These are phyloP conservation scores for Tetragnatha versicolor DNA, from an alignment of 1,140 invertebrate species.

Conservation along the genomic window DNA sequence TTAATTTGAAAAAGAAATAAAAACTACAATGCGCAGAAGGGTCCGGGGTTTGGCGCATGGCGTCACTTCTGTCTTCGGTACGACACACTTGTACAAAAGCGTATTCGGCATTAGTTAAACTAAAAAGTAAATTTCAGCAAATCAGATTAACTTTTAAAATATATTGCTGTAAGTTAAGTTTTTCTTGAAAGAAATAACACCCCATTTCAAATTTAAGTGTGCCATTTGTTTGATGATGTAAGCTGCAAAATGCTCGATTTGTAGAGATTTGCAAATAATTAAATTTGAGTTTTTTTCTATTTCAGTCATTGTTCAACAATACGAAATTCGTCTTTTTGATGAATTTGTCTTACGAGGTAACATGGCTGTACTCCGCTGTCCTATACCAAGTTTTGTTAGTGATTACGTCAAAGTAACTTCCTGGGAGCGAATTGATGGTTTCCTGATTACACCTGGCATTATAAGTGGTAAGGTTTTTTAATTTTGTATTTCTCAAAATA, in stretches of 20 bases:
- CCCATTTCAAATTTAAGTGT: no score
- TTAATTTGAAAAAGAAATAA: no score
- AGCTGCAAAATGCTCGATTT: background rate
- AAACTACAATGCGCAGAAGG: no score
- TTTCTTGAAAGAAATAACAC: no score
- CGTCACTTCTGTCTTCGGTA: no score
- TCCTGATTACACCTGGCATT: conserved; percentile 25
- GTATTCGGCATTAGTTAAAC: no score
- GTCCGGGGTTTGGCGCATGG: no score
- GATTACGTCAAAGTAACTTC: conserved; percentile 64
- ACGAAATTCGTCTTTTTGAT: conserved; percentile 70
- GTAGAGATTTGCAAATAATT: background rate
- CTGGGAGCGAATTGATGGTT: conserved; percentile 60
- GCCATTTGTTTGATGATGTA: no score
- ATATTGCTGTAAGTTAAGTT: no score
- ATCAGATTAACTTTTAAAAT: no score
- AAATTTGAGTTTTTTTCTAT: background rate
- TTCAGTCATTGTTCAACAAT: conserved; percentile 82
- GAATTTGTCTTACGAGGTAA: conserved; percentile 65
- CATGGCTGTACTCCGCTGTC: conserved; percentile 66
- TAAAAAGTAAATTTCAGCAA: no score
- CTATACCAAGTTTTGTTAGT: conserved; percentile 64
- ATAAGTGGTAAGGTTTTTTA: conserved; percentile 22
- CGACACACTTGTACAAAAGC: no score
- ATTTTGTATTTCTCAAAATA: background rate